Percentiles rank a stretch among this genome's conserved stretches.
These are phyloP conservation scores for Nannoperca obscura DNA, from an alignment of 2,797 vertebrate species.

Conservation along the genomic window DNA sequence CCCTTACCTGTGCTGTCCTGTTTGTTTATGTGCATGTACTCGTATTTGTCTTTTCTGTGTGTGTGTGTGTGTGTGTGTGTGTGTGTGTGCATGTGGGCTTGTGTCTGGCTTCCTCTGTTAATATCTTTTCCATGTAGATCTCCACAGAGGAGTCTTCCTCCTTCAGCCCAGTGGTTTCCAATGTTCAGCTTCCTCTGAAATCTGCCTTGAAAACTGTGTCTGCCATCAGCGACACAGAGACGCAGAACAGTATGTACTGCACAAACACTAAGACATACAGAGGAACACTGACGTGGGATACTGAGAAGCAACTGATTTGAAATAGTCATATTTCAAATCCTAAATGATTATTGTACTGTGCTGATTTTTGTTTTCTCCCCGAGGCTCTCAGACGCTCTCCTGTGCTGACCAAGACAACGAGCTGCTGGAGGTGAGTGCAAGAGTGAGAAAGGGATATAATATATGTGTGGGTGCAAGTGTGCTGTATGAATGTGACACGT, in stretches of 20 bases:
- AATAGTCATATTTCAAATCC: constrained; percentile 16
- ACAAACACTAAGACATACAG: constrained; percentile 1
- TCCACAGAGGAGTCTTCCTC: constrained; percentile 91
- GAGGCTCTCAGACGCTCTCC: constrained; percentile 90
- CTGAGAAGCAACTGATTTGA: background rate
- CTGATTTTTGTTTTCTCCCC: constrained; percentile 27
- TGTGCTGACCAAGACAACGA: constrained; percentile 87
- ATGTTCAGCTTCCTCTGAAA: constrained; percentile 92
- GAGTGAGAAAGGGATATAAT: constrained; percentile 28
- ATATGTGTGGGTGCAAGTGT: constrained; percentile 35
- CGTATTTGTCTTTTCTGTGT: constrained; percentile 33
- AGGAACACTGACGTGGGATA: background rate
- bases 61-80: constrained; percentile 6
- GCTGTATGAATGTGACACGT: constrained; percentile 42
- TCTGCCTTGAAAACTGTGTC: constrained; percentile 91
- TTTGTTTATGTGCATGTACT: constrained; percentile 64
- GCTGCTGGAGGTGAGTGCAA: constrained; percentile 85
- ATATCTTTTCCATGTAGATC: constrained; percentile 85
- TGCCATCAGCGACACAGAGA: constrained; percentile 84
- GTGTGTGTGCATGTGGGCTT: constrained; percentile 31
- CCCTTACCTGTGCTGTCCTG: constrained; percentile 78
- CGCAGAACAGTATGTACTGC: constrained; percentile 80
- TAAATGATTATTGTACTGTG: background rate
- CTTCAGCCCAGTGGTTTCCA: constrained; percentile 81
- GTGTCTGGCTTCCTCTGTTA: constrained; percentile 68